Percentiles rank a stretch among this genome's conserved stretches.
Evolutionary conservation across 2,888 invertebrate species (phyloP).

Genomic region (Dryomyza anilis): DNA sequence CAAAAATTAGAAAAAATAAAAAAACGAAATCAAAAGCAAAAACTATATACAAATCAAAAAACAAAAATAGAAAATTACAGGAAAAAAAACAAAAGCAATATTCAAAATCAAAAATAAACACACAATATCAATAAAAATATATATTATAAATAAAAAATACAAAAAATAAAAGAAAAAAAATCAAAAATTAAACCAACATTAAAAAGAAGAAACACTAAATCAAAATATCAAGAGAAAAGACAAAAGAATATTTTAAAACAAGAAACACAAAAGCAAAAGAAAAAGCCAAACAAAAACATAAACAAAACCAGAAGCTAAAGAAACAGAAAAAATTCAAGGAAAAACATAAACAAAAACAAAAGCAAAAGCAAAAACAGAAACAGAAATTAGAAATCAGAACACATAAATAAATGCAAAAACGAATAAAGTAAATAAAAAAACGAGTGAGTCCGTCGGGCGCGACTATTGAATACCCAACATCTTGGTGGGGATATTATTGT

Average conservation of each 20-base stretch:
- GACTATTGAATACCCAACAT: too few relatives aligned
- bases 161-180: background rate
- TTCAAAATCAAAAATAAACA: background rate
- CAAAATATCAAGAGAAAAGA: background rate
- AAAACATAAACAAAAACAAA: background rate
- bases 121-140: background rate
- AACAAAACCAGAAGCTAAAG: background rate
- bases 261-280: background rate
- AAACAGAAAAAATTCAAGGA: background rate
- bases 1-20: background rate
- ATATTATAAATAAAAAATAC: background rate
- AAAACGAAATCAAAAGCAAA: background rate
- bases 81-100: background rate
- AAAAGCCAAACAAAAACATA: background rate
- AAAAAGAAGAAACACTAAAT: background rate
- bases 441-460: too few relatives aligned
- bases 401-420: too few relatives aligned
- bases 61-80: too few relatives aligned
- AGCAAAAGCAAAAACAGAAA: background rate
- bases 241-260: background rate
- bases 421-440: too few relatives aligned
- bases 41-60: background rate
- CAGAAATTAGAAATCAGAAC: too few relatives aligned
- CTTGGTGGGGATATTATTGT: too few relatives aligned
- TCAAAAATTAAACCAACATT: background rate